Conservation (phyloP, 2,797 vertebrate species). For the Lemur catta region DNA sequence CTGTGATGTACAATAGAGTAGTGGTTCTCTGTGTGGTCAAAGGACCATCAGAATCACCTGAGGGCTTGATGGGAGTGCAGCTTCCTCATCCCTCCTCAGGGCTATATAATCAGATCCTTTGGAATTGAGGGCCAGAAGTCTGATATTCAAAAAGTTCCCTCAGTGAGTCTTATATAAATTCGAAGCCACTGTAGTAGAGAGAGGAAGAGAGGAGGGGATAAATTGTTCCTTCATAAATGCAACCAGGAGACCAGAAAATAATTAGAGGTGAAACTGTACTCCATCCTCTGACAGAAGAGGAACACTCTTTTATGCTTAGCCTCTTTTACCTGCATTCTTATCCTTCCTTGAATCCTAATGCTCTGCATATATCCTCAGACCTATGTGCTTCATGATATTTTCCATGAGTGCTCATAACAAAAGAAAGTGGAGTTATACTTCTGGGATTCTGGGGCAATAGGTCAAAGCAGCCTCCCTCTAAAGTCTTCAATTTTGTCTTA, state of each 20-base stretch:
- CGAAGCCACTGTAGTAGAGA: not conserved
- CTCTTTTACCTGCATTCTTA: not conserved
- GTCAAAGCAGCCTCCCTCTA: not conserved
- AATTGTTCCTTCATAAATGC: not conserved
- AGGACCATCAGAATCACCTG: not conserved
- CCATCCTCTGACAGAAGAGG: not conserved
- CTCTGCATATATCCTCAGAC: not conserved
- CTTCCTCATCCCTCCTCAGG: not conserved
- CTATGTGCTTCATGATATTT: not conserved
- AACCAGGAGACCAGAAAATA: not conserved
- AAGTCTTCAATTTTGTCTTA: not conserved
- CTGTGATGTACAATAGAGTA: not conserved
- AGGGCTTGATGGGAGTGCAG: not conserved
- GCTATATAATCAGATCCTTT: not conserved
- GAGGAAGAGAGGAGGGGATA: not conserved
- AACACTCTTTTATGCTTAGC: not conserved
- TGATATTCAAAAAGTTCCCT: not conserved
- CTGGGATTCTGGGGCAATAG: not conserved
- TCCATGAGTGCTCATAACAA: not conserved
- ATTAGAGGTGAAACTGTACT: not conserved
- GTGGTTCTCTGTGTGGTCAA: not conserved
- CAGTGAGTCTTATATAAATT: not conserved
- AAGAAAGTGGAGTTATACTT: not conserved
- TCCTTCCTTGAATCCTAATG: not conserved
- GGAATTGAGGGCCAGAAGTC: not conserved